Percentiles rank a stretch among this genome's conserved stretches.
phyloP scores from a whole-genome alignment of 2,797 vertebrate species.

The Nyctalus aviator region DNA sequence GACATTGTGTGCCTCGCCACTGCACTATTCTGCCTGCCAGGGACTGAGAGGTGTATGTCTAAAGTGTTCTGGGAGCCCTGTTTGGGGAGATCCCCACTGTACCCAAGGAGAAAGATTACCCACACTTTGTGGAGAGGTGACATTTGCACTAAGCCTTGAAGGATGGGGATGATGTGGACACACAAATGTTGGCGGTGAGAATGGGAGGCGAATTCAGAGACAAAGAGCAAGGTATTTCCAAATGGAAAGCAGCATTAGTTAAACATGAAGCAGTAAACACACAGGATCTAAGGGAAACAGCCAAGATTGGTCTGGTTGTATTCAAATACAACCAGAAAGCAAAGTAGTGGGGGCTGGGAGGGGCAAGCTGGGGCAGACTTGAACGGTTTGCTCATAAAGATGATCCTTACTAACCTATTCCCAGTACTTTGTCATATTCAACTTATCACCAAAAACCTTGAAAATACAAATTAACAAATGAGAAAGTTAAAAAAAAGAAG shows the following conservation, averaged over 20 bases:
- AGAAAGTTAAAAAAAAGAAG: background rate
- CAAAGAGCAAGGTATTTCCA: background rate
- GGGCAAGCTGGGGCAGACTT: background rate
- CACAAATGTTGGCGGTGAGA: background rate
- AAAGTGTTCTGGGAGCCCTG: background rate
- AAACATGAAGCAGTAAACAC: background rate
- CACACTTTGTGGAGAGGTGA: background rate
- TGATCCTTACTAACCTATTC: background rate
- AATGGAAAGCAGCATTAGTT: background rate
- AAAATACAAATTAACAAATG: constrained; percentile 36
- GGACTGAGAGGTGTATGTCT: background rate
- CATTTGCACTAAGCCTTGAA: background rate
- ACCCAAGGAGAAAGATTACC: background rate
- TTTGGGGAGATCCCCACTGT: background rate
- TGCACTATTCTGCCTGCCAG: background rate
- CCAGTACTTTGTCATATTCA: background rate
- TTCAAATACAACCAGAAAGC: background rate
- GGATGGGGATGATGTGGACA: background rate
- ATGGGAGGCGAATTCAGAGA: background rate
- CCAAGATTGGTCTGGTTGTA: background rate
- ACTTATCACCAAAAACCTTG: constrained; percentile 16
- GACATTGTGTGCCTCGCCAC: background rate
- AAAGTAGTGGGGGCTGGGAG: background rate
- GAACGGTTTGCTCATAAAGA: background rate
- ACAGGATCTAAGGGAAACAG: background rate